Conservation (phyloP, 2,888 invertebrate genomes). For the Noctua pronuba region DNA sequence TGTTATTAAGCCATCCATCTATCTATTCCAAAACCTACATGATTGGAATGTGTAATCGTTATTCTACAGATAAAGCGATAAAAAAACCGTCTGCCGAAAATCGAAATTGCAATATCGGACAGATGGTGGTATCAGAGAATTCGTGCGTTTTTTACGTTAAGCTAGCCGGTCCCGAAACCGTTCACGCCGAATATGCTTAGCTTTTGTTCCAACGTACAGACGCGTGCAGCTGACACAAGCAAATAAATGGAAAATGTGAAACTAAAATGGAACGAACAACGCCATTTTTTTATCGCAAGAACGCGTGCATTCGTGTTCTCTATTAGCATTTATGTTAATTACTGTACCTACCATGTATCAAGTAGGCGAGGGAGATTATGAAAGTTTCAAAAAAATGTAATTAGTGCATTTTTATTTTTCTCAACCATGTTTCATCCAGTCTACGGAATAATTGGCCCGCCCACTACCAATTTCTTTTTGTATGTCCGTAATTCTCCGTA, state of each 20-base stretch:
- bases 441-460: too few relatives aligned
- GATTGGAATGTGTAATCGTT: conserved; percentile 14
- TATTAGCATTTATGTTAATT: conserved; percentile 50
- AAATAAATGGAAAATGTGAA: conserved; percentile 52
- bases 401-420: too few relatives aligned
- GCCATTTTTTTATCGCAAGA: conserved; percentile 24
- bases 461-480: too few relatives aligned
- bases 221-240: conserved; percentile 57
- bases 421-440: too few relatives aligned
- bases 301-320: conserved; percentile 15
- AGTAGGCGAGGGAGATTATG: too few relatives aligned
- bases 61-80: conserved; percentile 51
- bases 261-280: conserved; percentile 47
- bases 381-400: too few relatives aligned
- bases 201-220: conserved; percentile 59
- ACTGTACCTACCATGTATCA: conserved; percentile 13
- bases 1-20: conserved; percentile 1
- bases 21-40: conserved; percentile 9
- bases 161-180: conserved; percentile 28
- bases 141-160: conserved; percentile 56
- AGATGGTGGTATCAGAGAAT: conserved; percentile 58
- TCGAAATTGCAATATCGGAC: conserved; percentile 72
- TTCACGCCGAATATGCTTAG: conserved; percentile 62
- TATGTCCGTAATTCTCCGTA: too few relatives aligned
- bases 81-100: conserved; percentile 60